phyloP scores from a whole-genome alignment of 2,888 invertebrate genomes.

The Blomia tropicalis region DNA sequence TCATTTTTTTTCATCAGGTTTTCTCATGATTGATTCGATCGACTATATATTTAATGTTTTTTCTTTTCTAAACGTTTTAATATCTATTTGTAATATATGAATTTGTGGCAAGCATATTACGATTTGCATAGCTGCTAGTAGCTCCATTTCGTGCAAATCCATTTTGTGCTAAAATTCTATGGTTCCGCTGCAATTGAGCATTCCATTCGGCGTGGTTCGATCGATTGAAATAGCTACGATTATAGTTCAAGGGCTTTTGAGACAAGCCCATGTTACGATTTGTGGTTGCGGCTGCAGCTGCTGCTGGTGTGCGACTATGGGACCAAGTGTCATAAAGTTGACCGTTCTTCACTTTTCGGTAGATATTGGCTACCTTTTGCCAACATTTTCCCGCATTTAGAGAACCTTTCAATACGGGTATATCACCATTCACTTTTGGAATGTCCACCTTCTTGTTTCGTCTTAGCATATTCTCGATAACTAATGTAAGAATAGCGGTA shows the following conservation, averaged over 20 bases:
- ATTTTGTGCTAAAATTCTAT: not conserved
- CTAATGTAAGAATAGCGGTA: slow-evolving; percentile 25
- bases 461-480: slow-evolving; percentile 23
- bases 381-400: slow-evolving; percentile 3
- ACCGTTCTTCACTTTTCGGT: slow-evolving; percentile 14
- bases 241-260: not conserved
- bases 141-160: not conserved
- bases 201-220: not conserved
- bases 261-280: too few relatives aligned
- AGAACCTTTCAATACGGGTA: not conserved
- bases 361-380: slow-evolving; percentile 16
- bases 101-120: too few relatives aligned
- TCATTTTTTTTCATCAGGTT: too few relatives aligned
- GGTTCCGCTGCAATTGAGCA: not conserved
- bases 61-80: too few relatives aligned
- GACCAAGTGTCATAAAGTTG: slow-evolving; percentile 11
- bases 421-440: not conserved
- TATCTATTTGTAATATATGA: not conserved
- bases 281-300: too few relatives aligned
- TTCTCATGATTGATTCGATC: too few relatives aligned
- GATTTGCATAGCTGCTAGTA: not conserved
- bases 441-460: not conserved
- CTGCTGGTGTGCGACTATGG: too few relatives aligned
- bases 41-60: too few relatives aligned
- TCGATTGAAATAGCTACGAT: not conserved